phyloP scores from a whole-genome alignment of 1,140 invertebrate species.

The Trialeurodes vaporariorum region DNA sequence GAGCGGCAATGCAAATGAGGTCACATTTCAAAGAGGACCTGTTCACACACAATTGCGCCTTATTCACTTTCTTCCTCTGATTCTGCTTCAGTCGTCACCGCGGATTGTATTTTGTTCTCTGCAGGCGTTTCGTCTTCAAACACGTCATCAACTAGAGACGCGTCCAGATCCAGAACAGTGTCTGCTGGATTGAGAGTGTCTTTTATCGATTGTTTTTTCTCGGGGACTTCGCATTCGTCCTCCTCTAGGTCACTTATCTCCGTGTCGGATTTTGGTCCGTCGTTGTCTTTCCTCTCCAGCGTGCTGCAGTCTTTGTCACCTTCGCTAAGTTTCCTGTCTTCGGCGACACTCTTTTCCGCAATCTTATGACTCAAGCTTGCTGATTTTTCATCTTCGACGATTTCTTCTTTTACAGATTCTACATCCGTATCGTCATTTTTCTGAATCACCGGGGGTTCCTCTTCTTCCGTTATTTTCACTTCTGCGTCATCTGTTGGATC shows the following conservation, averaged over 20 bases:
- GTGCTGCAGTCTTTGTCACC: neutral
- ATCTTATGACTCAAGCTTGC: neutral
- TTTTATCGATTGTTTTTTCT: neutral
- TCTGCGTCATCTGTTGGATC: neutral
- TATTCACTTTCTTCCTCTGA: neutral
- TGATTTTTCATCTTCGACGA: neutral
- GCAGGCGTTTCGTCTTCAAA: neutral
- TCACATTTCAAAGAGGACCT: neutral
- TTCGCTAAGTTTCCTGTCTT: neutral
- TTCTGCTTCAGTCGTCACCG: neutral
- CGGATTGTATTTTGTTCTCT: neutral
- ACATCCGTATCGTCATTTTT: neutral
- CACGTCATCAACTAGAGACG: neutral
- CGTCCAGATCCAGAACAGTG: neutral
- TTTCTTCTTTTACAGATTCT: neutral
- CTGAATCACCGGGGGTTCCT: neutral
- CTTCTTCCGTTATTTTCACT: neutral
- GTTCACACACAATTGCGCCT: too few species aligned
- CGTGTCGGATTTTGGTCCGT: neutral
- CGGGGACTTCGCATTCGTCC: neutral
- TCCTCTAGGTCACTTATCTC: neutral
- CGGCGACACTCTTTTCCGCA: neutral
- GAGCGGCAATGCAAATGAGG: neutral
- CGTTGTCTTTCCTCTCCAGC: neutral
- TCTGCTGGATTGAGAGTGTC: neutral